Base-by-base conservation (phyloP, 2,797 vertebrate species). In the Phrynocephalus vlangalii region DNA sequence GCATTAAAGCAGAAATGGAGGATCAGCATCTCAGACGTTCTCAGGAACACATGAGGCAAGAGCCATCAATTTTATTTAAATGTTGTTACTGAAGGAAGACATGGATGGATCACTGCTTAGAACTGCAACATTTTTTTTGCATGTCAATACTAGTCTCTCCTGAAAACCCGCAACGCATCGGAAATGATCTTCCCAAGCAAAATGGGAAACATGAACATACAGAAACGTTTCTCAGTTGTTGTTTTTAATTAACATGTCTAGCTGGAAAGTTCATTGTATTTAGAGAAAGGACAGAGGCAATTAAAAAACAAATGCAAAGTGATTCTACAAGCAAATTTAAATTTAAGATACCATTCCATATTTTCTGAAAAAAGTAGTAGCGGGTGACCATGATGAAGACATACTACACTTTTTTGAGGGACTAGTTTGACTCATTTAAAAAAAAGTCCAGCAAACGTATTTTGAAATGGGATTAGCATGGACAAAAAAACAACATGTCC, bases 371-470 rank as follows among this genome's bases (percentile, higher is more conserved):
- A 90, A 75, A 91, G 24, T 88, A 89, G 7, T 71, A n/a, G 44
- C 38, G 5, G 38, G 38, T 44, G 70, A 85, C 66, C 30, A 44
- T 56, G 86, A 30, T 48, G 33, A 66, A 79, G 28, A 50, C n/a
- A 30, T 63, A 73, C 3, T 76, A 48, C 22, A 13, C 38, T 7
- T 76, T 73, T 88, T 15, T 94, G 60, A 91, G 87, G 89, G 85
- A 87, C 82, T 3, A 84, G 0, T 33, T 63, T 63, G 82, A 91
- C 90, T 86, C 24, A 84, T 90, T 78, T 44, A 4, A 44, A 44
- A 88, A 92, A 82, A 92, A 48, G 77, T 89, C 91, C 88, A 86
- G 71, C 66, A 83, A 86, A 33, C 91, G 82, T 88, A 94, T 89
- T 91, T 90, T 91, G 89, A 89, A 93, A 85, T 63, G 44, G 87